Evolutionary conservation across 1,140 invertebrate genomes (phyloP), one percentile per base, ranked within the genome.

Genomic region (Drosophila littoralis): DNA sequence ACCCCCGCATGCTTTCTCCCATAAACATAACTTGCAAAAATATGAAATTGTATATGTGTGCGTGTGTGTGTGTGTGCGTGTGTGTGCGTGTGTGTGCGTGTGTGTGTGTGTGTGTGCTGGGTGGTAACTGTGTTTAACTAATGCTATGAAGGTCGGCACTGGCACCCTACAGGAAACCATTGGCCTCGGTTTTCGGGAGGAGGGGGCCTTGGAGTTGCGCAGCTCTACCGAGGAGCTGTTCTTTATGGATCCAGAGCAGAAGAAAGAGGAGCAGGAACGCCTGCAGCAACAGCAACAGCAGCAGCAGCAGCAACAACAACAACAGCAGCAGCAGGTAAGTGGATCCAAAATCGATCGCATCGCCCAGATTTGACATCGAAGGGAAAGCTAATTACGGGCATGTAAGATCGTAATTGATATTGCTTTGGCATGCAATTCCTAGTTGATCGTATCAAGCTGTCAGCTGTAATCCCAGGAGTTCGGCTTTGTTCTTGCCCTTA

Each of bases 221-320:
- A 97, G 96, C 13, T 97, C 96, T 15, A 97, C 97, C 5, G 97
- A 97, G 92, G 97, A 97, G 92, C 93, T 97, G 52, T 96, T 96
- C 67, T 95, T 96, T 74, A 94, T 96, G 81, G 96, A 97, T 92
- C 94, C 95, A 0, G 92, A 94, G 55, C 93, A 95, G 76, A 94
- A 93, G 71, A 89, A 92, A 83, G 84, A 93, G 79, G 90, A 93
- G 77, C 91, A 93, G 92, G 92, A 90, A 33, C 85, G 81, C 22
- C 73, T 79, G 35, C 86, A 90, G 8, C 79, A 81, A 10, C 72
- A 77, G 17, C 79, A 78, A 17, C 76, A 77, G 7, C 75, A 66
- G 6, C 69, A 65, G 13, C 75, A 78, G 0, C 70, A 78, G 32
- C 76, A 77, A 8, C 75, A 66, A 9, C 69, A 65, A 12, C 75